A percentile compares a stretch with the other conserved stretches of the same genome.
Evolutionary conservation across 2,888 invertebrate species (phyloP).

Genomic region (Cephalotes varians): DNA sequence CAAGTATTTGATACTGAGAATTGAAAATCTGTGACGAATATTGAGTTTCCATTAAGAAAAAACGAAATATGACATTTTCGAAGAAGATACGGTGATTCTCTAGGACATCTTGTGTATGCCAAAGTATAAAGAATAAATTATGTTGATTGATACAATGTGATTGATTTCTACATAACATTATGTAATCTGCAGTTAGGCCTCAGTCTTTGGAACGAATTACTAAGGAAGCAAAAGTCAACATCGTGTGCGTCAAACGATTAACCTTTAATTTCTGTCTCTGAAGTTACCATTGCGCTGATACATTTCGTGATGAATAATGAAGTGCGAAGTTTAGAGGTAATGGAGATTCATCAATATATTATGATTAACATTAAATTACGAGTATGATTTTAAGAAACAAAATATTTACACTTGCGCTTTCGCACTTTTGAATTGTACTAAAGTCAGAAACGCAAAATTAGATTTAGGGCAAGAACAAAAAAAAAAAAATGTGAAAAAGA

Average conservation of each 20-base stretch:
- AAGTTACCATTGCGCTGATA: slow-evolving; percentile 75
- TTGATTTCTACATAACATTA: slow-evolving; percentile 46
- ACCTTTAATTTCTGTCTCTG: slow-evolving; percentile 80
- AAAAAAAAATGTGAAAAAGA: slow-evolving; percentile 60
- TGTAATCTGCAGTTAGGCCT: slow-evolving; percentile 34
- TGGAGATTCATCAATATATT: slow-evolving; percentile 74
- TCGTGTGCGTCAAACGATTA: slow-evolving; percentile 54
- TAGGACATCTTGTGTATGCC: slow-evolving; percentile 44
- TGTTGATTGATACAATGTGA: slow-evolving; percentile 52
- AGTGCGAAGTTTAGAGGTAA: slow-evolving; percentile 73
- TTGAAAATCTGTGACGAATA: background rate
- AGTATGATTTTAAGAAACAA: slow-evolving; percentile 74
- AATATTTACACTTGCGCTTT: slow-evolving; percentile 77
- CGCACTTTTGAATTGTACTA: slow-evolving; percentile 75
- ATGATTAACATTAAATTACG: slow-evolving; percentile 75
- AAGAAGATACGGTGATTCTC: slow-evolving; percentile 47
- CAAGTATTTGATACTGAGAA: background rate
- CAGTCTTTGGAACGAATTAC: slow-evolving; percentile 55
- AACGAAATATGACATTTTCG: background rate
- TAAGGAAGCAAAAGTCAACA: slow-evolving; percentile 55
- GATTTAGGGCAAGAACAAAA: slow-evolving; percentile 62
- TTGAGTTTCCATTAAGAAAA: background rate
- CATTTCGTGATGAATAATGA: slow-evolving; percentile 74
- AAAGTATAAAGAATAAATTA: slow-evolving; percentile 51
- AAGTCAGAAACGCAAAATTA: slow-evolving; percentile 67